phyloP scores from a whole-genome alignment of 2,113 vertebrate genomes.

The Clarias magur region DNA sequence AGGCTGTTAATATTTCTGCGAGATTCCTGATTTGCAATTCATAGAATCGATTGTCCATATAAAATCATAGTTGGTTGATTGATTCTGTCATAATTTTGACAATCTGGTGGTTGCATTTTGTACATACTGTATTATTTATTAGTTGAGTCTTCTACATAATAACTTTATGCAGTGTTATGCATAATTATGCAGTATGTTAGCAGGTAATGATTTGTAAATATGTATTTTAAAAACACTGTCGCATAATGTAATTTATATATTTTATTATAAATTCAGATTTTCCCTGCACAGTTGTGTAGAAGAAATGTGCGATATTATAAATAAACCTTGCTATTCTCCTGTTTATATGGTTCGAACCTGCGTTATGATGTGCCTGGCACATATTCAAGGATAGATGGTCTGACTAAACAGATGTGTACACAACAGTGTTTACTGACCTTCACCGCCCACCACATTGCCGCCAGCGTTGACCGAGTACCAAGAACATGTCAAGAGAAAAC shows the following conservation, averaged over 20 bases:
- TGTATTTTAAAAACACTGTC: neutral
- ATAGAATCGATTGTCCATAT: neutral
- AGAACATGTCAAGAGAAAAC: neutral
- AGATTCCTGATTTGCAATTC: neutral
- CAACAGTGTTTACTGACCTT: neutral
- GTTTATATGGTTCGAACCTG: neutral
- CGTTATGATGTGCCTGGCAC: neutral
- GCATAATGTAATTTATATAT: constrained; percentile 9
- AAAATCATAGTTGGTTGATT: neutral
- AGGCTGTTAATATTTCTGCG: neutral
- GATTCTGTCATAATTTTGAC: neutral
- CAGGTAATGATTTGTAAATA: constrained; percentile 20
- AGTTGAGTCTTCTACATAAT: neutral
- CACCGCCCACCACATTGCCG: neutral
- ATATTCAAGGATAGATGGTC: neutral
- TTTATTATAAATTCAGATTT: constrained; percentile 2
- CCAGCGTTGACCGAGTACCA: neutral
- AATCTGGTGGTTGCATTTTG: neutral
- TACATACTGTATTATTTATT: constrained; percentile 30
- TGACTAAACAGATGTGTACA: neutral
- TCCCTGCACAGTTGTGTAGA: neutral
- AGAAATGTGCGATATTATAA: neutral
- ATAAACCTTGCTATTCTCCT: neutral
- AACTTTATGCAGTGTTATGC: no score
- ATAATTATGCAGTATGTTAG: neutral